phyloP scores from a whole-genome alignment of 1,140 invertebrate species.

The Pteromalus puparum region DNA sequence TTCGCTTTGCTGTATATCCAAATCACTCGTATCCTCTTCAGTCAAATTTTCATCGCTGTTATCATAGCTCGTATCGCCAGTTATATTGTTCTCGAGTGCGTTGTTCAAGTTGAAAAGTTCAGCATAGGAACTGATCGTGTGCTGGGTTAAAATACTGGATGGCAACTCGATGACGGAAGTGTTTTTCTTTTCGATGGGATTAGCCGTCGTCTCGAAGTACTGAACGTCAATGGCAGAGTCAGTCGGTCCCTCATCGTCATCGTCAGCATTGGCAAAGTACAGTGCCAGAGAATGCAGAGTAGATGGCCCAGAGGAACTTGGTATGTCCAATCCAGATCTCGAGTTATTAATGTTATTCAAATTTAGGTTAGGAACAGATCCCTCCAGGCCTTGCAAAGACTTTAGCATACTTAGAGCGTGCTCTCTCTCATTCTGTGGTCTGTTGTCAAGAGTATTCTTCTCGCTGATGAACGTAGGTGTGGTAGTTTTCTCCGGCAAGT shows the following conservation, averaged over 20 bases:
- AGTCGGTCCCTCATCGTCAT: conserved; percentile 57
- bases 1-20: conserved; percentile 79
- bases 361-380: conserved; percentile 59
- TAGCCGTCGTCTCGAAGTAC: conserved; percentile 33
- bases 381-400: conserved; percentile 68
- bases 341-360: conserved; percentile 57
- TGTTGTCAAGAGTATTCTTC: conserved; percentile 57
- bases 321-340: conserved; percentile 78
- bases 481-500: conserved; percentile 65
- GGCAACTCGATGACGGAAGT: conserved; percentile 65
- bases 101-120: conserved; percentile 73
- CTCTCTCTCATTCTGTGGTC: conserved; percentile 65
- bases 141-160: conserved; percentile 65
- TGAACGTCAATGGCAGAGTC: conserved; percentile 24
- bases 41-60: conserved; percentile 69
- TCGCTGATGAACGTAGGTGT: conserved; percentile 45
- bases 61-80: conserved; percentile 67
- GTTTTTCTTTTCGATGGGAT: conserved; percentile 44
- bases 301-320: conserved; percentile 83
- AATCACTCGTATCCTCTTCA: conserved; percentile 77
- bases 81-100: conserved; percentile 67
- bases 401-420: conserved; percentile 71
- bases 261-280: conserved; percentile 84
- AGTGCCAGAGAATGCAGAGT: conserved; percentile 85
- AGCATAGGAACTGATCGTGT: conserved; percentile 69